Evolutionary conservation across 2,113 vertebrate genomes (phyloP), one percentile per base, ranked within the genome.

Genomic region (Actinemys pallida): DNA sequence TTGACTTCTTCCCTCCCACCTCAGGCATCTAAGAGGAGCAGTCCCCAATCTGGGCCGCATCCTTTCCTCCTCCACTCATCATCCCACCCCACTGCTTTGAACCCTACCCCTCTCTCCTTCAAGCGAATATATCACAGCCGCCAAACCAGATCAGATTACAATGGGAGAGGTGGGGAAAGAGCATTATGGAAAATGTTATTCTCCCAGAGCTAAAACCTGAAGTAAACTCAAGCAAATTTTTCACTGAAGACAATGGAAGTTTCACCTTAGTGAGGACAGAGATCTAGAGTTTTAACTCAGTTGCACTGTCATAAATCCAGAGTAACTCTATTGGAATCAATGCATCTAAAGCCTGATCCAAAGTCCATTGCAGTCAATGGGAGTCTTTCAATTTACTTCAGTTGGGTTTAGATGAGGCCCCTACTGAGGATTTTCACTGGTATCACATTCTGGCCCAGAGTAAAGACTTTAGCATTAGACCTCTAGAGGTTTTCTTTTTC

Each of bases 371-470:
- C 39, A 90, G 12, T 35, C 65, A 52, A 69, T 8, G 52, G 57
- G 2, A 5, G 5, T 69, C 59, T 31, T 75, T 35, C 53, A 6
- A 1, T 17, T 31, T 50, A 1, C 1, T 83, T 52, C 31, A 20
- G 2, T 19, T 6, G 1, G 0, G 2, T 8, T 53, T 62, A 53
- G 1, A 35, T 1, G 3, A 81, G 47, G 76, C 81, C 35, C 49
- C 56, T 10, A 49, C 3, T 16, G 35, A 49, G 80, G n/a, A 4
- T 90, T 24, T 35, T 52, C 47, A 35, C 6, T 0, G 22, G 59
- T 42, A 17, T 78, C 57, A 47, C n/a, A 39, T 7, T 14, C 88
- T 35, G 10, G 14, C n/a, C 65, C 75, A 49, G 1, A 5, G 20
- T 2, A 42, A 81, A 19, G 69, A 47, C 80, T 92, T 54, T 0